These are phyloP conservation scores for Pandemis heparana DNA, from an alignment of 2,888 invertebrate genomes.

Conservation along the genomic window DNA sequence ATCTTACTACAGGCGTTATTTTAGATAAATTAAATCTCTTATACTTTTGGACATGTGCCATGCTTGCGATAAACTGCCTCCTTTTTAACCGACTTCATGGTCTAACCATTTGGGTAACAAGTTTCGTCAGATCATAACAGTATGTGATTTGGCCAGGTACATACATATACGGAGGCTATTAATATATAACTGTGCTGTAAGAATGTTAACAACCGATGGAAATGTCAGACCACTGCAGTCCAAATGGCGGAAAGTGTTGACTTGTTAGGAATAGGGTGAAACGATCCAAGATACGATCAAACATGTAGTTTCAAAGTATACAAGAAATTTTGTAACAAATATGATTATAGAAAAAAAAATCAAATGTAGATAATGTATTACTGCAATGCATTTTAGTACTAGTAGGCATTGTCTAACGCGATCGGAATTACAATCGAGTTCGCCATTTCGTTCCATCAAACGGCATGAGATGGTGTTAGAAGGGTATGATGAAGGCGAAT, in stretches of 20 bases:
- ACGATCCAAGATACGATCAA: slow-evolving; percentile 15
- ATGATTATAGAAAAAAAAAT: slow-evolving; percentile 14
- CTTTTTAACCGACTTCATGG: no score
- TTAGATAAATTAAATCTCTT: not conserved
- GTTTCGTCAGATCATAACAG: not conserved
- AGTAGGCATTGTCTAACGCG: no score
- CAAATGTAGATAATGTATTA: slow-evolving; percentile 9
- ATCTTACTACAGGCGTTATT: not conserved
- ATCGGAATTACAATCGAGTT: no score
- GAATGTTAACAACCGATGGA: slow-evolving; percentile 2
- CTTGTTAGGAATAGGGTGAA: not conserved
- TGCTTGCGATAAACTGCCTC: not conserved
- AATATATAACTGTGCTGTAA: not conserved
- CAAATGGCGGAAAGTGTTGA: not conserved
- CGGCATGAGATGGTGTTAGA: no score
- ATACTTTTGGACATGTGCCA: not conserved
- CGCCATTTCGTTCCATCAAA: no score
- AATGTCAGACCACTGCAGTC: not conserved
- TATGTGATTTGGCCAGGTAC: not conserved
- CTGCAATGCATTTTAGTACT: slow-evolving; percentile 30
- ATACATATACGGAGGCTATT: slow-evolving; percentile 7
- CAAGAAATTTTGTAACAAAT: slow-evolving; percentile 24
- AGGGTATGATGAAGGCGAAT: no score
- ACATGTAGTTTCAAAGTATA: slow-evolving; percentile 20
- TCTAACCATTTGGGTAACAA: not conserved